These are phyloP conservation scores for Pentalonia nigronervosa DNA, from an alignment of 1,140 invertebrate species.

Conservation along the genomic window DNA sequence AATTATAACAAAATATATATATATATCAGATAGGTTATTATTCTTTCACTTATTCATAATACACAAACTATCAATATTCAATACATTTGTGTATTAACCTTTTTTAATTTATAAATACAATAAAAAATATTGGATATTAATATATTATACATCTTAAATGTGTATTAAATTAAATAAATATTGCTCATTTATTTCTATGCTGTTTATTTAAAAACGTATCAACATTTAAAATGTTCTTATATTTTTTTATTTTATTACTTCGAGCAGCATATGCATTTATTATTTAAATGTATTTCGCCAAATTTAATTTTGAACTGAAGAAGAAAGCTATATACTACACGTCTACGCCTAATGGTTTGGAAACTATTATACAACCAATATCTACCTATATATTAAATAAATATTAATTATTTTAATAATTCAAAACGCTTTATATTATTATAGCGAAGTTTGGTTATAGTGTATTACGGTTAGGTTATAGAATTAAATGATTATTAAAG, in stretches of 20 bases:
- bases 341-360: background rate
- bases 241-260: background rate
- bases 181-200: too few relatives aligned
- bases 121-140: too few relatives aligned
- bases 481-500: background rate
- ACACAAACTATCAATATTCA: background rate
- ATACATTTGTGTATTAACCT: too few relatives aligned
- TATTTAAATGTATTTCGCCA: background rate
- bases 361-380: background rate
- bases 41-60: background rate
- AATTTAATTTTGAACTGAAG: background rate
- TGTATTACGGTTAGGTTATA: background rate
- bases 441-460: background rate
- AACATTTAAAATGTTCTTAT: background rate
- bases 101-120: too few relatives aligned
- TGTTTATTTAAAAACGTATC: too few relatives aligned
- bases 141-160: too few relatives aligned
- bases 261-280: background rate
- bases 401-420: conserved; percentile 11
- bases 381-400: background rate
- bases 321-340: background rate
- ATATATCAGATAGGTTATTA: background rate
- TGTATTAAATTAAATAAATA: too few relatives aligned
- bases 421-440: background rate
- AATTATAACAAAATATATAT: background rate